A percentile compares a stretch with the other conserved stretches of the same genome.
Conservation (phyloP, 2,888 invertebrate species). For the Drosophila anomalata region DNA sequence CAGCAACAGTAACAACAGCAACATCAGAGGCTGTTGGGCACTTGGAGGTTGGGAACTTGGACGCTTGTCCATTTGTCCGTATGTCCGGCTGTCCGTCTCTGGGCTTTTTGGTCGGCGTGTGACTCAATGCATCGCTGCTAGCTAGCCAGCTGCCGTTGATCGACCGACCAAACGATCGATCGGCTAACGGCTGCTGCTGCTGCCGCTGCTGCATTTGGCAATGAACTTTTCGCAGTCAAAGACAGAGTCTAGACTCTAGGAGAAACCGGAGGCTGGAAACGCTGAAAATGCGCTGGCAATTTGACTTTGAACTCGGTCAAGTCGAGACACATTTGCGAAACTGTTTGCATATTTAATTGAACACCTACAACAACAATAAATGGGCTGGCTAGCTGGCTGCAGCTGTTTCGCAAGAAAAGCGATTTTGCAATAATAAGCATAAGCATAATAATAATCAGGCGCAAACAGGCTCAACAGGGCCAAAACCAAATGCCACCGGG, state of each 20-base stretch:
- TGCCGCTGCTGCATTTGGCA: constrained; percentile 67
- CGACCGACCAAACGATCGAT: constrained; percentile 69
- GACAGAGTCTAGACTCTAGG: constrained; percentile 38
- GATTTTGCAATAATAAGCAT: constrained; percentile 44
- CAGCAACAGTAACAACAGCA: background rate
- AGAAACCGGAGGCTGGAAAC: constrained; percentile 32
- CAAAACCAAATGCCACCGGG: constrained; percentile 65
- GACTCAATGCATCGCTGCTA: constrained; percentile 64
- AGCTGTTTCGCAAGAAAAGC: constrained; percentile 60
- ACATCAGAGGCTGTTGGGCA: constrained; percentile 47
- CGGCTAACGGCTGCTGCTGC: constrained; percentile 27
- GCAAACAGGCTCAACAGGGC: constrained; percentile 73
- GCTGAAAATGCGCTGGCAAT: constrained; percentile 58
- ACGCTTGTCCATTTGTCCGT: constrained; percentile 25
- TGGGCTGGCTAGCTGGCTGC: constrained; percentile 42
- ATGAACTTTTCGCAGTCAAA: constrained; percentile 70
- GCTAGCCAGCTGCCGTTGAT: constrained; percentile 60
- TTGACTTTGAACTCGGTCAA: constrained; percentile 79
- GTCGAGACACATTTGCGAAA: constrained; percentile 76
- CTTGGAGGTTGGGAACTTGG: constrained; percentile 59
- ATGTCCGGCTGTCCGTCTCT: constrained; percentile 29
- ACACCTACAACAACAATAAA: constrained; percentile 75
- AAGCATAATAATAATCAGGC: constrained; percentile 69
- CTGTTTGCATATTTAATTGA: constrained; percentile 78
- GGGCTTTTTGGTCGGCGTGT: constrained; percentile 56